Evolutionary conservation across 2,797 vertebrate genomes (phyloP), one percentile per base, ranked within the genome.

Genomic region (Rhabdophis nuchalis): DNA sequence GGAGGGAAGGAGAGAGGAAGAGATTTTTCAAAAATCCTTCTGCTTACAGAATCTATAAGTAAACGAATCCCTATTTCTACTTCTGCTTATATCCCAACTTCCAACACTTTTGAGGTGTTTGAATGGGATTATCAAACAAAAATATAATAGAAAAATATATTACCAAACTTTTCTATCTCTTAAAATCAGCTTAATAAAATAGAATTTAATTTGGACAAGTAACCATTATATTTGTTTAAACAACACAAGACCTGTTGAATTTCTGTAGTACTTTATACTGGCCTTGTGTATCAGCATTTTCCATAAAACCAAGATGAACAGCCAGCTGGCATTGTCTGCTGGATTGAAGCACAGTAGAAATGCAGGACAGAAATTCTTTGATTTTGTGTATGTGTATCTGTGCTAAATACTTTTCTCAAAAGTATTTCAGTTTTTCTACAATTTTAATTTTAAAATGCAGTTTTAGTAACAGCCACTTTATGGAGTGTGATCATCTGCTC

Each of bases 381-480:
- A 61, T 32, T 72, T 3, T 72, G 1, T 82, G 46, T 50, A 6
- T 10, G 32, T 57, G 86, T 68, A 18, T 52, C 7, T 87, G 36
- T 72, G 92, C 54, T 52, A 46, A 85, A n/a, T 61, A 53, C 32
- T 29, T 72, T 91, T 88, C 56, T 93, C 58, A 92, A 87, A 88
- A 58, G 58, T 89, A 58, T 85, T 94, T 90, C 90, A 54, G 92
- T 64, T 93, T 72, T 94, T 54, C 46, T 85, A n/a, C 56, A 94
- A 29, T 86, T 64, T 77, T 94, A 85, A 90, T 61, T 90, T 60
- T 52, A 90, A n/a, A 89, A 86, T 85, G 0, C 8, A 93, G 25
- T 27, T 95, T 93, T 94, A 53, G 85, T 89, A 92, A 53, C 27
- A 93, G 61, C 20, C 53, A 85, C 77, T 94, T 95, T 29, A 91